Evolutionary conservation across 1,140 invertebrate genomes (phyloP).

Genomic region (Ostrea edulis): DNA sequence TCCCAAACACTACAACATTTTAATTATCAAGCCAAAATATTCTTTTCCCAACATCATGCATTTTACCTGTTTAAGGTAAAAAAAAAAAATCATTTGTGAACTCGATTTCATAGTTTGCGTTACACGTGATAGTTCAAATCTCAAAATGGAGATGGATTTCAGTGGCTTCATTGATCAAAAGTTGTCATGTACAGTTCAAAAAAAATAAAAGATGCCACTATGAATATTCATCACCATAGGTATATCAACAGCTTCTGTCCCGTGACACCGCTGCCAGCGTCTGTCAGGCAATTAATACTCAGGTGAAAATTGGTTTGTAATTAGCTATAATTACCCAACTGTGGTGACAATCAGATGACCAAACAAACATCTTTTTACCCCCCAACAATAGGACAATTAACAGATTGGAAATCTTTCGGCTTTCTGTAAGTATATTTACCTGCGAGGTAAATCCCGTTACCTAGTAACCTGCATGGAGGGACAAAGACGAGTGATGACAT

Average conservation of each 20-base stretch:
- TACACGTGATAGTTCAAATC: constrained; percentile 15
- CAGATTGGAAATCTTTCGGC: constrained; percentile 6
- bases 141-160: constrained; percentile 13
- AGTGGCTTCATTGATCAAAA: constrained; percentile 31
- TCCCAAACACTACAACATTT: not conserved
- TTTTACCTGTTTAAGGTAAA: not conserved
- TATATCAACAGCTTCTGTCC: not conserved
- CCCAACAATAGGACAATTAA: constrained; percentile 31
- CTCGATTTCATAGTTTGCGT: not conserved
- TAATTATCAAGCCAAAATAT: not conserved
- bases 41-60: constrained; percentile 1
- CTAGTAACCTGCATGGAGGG: not conserved
- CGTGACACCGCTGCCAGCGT: constrained; percentile 7
- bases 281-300: constrained; percentile 34
- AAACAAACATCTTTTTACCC: constrained; percentile 22
- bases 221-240: constrained; percentile 26
- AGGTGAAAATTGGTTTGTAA: constrained; percentile 32
- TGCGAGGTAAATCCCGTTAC: constrained; percentile 34
- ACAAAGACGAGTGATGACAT: constrained; percentile 18
- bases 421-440: constrained; percentile 29
- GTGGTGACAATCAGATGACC: constrained; percentile 14
- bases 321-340: constrained; percentile 20
- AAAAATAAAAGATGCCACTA: constrained; percentile 11
- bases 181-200: constrained; percentile 33
- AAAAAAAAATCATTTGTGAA: not conserved